Base-by-base conservation (phyloP, 2,113 vertebrate species). In the Theristicus caerulescens region DNA sequence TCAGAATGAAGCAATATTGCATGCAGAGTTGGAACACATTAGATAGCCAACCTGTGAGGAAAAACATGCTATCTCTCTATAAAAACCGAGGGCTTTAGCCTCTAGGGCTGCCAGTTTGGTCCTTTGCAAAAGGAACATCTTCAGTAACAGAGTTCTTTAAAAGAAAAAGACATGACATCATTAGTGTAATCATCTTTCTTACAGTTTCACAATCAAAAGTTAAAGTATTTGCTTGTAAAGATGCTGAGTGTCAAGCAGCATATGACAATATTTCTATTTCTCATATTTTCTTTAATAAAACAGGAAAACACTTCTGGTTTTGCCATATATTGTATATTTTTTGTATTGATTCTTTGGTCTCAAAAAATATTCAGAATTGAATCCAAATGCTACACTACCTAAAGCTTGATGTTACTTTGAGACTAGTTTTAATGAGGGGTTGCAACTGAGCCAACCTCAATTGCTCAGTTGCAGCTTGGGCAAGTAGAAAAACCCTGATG, bases 391-490 rank as follows among this genome's bases (percentile, higher is more conserved):
- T 97, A 55, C 69, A 79, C 88, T 97, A 97, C 93, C 92, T 97
- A 90, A 96, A 97, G 90, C 91, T 96, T 96, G 92, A 90, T 96
- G 82, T 95, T 98, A 96, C 97, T 97, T 97, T 95, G 96, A 98
- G 97, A 95, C 94, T 96, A 82, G 92, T 97, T 98, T 98, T 98
- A 98, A 98, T 97, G 97, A 98, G 97, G 8, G 76, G 91, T 95
- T 96, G 96, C 95, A 94, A 86, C 95, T 96, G 90, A 97, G 97
- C 97, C 97, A 97, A 69, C 57, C 94, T 96, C 94, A 96, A 17
- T 90, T 97, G 94, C 96, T 97, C 94, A 85, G 92, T 89, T 97
- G 95, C 96, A 97, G 91, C 91, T 97, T 97, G 95, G 96, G 93
- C 91, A 94, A 97, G 96, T 93, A 93, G 97, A 97, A 96, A 96